phyloP scores from a whole-genome alignment of 2,113 vertebrate genomes.

The Epinephelus fuscoguttatus region DNA sequence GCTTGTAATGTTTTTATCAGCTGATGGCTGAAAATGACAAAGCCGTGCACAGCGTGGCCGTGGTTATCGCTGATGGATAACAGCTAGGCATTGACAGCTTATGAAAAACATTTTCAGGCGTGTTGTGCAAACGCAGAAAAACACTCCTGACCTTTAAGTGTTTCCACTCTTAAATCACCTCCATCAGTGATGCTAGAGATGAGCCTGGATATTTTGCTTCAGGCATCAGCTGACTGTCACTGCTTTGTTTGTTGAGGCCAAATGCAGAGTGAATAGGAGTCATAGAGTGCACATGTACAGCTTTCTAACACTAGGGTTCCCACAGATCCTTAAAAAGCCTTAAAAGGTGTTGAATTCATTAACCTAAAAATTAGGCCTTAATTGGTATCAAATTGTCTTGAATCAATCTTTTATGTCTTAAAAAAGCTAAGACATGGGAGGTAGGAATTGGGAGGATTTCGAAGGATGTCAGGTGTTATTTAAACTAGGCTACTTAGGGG shows the following conservation, averaged over 20 bases:
- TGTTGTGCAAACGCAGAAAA: background rate
- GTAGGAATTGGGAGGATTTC: too few relatives aligned
- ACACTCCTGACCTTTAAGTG: background rate
- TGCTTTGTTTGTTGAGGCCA: background rate
- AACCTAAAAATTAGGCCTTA: too few relatives aligned
- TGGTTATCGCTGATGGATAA: conserved; percentile 28
- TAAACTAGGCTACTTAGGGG: too few relatives aligned
- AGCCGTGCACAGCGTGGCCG: background rate
- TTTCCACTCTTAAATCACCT: conserved; percentile 8
- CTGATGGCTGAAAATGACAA: conserved; percentile 52
- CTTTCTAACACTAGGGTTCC: background rate
- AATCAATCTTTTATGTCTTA: too few relatives aligned
- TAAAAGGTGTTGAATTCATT: too few relatives aligned
- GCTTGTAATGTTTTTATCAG: conserved; percentile 65
- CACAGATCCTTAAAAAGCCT: too few relatives aligned
- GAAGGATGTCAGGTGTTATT: too few relatives aligned
- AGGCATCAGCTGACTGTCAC: conserved; percentile 43
- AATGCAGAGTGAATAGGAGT: conserved; percentile 14
- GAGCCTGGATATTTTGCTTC: conserved; percentile 11
- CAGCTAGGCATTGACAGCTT: conserved; percentile 12
- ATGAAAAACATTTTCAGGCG: background rate
- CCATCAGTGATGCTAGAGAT: conserved; percentile 30
- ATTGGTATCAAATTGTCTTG: too few relatives aligned
- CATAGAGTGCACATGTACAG: conserved; percentile 7
- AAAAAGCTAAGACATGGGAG: too few relatives aligned